phyloP scores from a whole-genome alignment of 2,797 vertebrate species.

The Chlorospingus flavigularis region DNA sequence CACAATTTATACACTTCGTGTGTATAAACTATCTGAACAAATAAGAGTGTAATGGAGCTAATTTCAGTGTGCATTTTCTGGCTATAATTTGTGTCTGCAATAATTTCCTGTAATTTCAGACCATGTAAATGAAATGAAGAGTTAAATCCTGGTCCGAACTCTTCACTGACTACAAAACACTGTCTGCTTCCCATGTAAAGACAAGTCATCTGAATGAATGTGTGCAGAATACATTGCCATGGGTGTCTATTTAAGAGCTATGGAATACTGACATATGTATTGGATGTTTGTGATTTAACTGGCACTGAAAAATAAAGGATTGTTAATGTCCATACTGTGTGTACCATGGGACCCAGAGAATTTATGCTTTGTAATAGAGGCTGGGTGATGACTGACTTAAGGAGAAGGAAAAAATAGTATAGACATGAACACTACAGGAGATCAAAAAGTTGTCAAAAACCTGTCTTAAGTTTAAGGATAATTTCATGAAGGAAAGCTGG shows the following conservation, averaged over 20 bases:
- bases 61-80: neutral
- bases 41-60: neutral
- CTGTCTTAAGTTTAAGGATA: neutral
- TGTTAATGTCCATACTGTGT: neutral
- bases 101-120: neutral
- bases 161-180: neutral
- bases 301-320: neutral
- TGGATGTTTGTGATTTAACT: neutral
- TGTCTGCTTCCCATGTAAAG: neutral
- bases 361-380: neutral
- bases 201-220: neutral
- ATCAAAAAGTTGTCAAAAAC: neutral
- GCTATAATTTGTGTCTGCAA: neutral
- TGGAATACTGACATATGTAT: neutral
- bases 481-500: neutral
- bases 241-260: neutral
- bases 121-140: neutral
- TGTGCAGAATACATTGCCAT: neutral
- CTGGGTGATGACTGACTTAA: neutral
- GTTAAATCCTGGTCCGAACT: neutral
- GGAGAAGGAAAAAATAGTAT: neutral
- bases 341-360: neutral
- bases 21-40: neutral
- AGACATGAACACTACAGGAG: neutral
- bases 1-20: neutral